Percentiles rank a stretch among this genome's conserved stretches.
phyloP scores from a whole-genome alignment of 2,113 vertebrate species.

The Trematocara zebra region DNA sequence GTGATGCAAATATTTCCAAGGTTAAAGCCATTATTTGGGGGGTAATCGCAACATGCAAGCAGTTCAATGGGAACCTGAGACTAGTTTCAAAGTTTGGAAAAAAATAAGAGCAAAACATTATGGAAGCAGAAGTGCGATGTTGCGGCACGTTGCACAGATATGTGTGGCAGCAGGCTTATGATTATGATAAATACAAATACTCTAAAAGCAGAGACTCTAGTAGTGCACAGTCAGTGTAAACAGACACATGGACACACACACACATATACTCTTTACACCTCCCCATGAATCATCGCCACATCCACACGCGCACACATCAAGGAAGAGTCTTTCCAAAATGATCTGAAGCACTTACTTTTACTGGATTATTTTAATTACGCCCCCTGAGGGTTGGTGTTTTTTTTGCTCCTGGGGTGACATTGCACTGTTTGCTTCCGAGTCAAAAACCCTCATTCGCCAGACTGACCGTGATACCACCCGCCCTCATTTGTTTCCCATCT shows the following conservation, averaged over 20 bases:
- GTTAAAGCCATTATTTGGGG: not conserved
- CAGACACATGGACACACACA: not conserved
- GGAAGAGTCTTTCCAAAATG: not conserved
- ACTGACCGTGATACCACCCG: slow-evolving; percentile 19
- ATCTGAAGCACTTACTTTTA: slow-evolving; percentile 35
- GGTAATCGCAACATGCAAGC: not conserved
- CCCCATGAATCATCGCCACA: not conserved
- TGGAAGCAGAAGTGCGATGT: not conserved
- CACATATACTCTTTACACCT: not conserved
- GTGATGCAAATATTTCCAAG: not conserved
- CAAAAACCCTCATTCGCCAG: not conserved
- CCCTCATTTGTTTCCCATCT: slow-evolving; percentile 39
- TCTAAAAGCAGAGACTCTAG: not conserved
- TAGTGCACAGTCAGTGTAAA: not conserved
- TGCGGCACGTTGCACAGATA: not conserved
- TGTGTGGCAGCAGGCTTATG: not conserved
- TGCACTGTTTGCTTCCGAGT: slow-evolving; percentile 5
- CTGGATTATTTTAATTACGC: slow-evolving; percentile 51
- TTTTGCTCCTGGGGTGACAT: slow-evolving; percentile 21
- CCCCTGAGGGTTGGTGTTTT: slow-evolving; percentile 34
- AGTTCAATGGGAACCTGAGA: not conserved
- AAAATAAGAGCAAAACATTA: not conserved
- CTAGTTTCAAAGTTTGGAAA: not conserved
- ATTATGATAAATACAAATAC: not conserved
- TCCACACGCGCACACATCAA: not conserved